These are phyloP conservation scores for Hydrotaea cyrtoneurina DNA, from an alignment of 2,888 invertebrate species.

Conservation along the genomic window DNA sequence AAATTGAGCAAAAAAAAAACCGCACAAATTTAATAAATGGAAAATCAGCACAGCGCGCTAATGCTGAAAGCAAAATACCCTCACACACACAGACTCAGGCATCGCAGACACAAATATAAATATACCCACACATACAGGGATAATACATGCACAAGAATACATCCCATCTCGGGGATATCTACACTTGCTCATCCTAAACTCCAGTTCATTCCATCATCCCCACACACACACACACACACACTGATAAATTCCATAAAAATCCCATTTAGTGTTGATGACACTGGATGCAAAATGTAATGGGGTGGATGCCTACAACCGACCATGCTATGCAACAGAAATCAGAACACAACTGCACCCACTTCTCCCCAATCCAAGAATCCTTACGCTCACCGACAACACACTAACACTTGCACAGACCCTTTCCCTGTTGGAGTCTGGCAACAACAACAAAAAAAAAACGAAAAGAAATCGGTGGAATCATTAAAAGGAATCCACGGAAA, in stretches of 20 bases:
- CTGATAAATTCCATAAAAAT: conserved; percentile 62
- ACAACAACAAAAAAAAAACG: not conserved
- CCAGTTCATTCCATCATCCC: not conserved
- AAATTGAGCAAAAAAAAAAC: conserved; percentile 14
- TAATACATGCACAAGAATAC: too few species aligned
- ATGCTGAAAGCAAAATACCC: conserved; percentile 60
- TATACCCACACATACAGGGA: conserved; percentile 4
- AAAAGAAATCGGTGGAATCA: not conserved
- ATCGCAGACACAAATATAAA: conserved; percentile 38
- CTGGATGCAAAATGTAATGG: not conserved
- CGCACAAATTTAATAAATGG: conserved; percentile 64
- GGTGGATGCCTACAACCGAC: conserved; percentile 24
- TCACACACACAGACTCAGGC: conserved; percentile 4
- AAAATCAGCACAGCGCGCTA: conserved; percentile 65
- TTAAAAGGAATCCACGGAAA: not conserved
- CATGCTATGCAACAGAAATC: conserved; percentile 10
- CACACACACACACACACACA: not conserved
- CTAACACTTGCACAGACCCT: not conserved
- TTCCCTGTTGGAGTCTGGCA: conserved; percentile 34
- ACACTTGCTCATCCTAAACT: not conserved
- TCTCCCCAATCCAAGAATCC: conserved; percentile 3
- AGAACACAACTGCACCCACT: conserved; percentile 33
- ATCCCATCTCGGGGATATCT: not conserved
- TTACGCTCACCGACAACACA: not conserved
- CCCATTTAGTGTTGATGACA: conserved; percentile 62